phyloP scores from a whole-genome alignment of 2,797 vertebrate species.

The Echiichthys vipera region DNA sequence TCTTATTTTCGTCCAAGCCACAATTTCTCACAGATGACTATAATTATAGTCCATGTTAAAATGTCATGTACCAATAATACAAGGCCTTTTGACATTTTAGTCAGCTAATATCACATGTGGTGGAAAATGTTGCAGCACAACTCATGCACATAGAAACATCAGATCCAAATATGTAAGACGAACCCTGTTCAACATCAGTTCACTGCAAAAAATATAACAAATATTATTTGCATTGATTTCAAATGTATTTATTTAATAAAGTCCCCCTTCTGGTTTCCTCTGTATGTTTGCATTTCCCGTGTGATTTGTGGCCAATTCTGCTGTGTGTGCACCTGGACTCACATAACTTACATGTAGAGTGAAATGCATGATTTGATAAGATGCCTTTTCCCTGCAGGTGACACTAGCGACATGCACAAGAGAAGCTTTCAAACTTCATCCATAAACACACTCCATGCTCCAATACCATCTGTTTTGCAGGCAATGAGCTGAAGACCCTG shows the following conservation, averaged over 20 bases:
- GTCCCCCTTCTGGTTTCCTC: constrained; percentile 43
- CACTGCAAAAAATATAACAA: not conserved
- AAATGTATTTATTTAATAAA: not conserved
- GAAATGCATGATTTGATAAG: constrained; percentile 20
- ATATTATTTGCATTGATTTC: constrained; percentile 15
- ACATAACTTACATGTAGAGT: not conserved
- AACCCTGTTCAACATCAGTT: not conserved
- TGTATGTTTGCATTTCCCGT: not conserved
- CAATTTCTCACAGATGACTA: not conserved
- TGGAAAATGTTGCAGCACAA: not conserved
- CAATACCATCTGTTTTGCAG: not conserved
- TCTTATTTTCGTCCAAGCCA: not conserved
- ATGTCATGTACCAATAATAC: not conserved
- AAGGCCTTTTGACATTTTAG: not conserved
- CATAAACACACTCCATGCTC: not conserved
- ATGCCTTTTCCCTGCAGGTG: not conserved
- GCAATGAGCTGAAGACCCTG: not conserved
- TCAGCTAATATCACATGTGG: not conserved
- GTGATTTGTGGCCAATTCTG: not conserved
- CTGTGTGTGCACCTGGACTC: constrained; percentile 30
- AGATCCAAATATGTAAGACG: not conserved
- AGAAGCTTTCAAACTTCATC: not conserved
- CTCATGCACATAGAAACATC: not conserved
- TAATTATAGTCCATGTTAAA: not conserved
- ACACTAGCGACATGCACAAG: not conserved